Conservation (phyloP, 2,797 vertebrate species). For the Premnoplex brunnescens region DNA sequence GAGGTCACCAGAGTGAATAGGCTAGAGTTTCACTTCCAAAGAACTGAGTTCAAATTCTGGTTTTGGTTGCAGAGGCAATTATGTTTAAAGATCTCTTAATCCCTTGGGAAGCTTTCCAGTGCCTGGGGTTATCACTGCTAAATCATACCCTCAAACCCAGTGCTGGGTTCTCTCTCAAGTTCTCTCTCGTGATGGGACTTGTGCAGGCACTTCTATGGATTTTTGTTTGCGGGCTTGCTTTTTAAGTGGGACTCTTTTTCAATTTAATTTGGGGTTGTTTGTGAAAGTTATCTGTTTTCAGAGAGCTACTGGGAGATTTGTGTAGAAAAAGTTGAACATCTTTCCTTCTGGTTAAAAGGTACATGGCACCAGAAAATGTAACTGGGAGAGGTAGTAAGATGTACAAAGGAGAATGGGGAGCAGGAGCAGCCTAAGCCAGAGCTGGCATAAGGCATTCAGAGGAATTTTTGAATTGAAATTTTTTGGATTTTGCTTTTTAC, state of each 20-base stretch:
- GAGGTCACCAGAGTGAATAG: background rate
- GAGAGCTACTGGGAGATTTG: background rate
- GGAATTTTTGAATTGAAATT: background rate
- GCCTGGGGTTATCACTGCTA: background rate
- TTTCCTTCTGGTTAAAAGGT: background rate
- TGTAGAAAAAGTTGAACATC: background rate
- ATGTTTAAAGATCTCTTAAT: background rate
- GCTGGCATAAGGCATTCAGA: background rate
- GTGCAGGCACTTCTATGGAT: background rate
- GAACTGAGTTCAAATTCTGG: background rate
- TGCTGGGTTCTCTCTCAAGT: background rate
- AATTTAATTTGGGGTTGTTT: background rate
- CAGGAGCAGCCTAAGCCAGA: background rate
- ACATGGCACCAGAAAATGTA: background rate
- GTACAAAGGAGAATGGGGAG: background rate
- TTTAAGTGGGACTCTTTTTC: background rate
- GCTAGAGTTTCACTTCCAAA: background rate
- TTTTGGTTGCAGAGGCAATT: background rate
- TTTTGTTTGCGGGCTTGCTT: conserved; percentile 1
- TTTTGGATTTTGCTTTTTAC: background rate
- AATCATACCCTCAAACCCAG: background rate
- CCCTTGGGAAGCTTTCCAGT: background rate
- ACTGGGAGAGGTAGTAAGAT: background rate
- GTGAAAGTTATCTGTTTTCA: background rate
- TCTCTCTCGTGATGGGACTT: background rate